Evolutionary conservation across 2,113 vertebrate species (phyloP), one percentile per base, ranked within the genome.

Genomic region (Dryoscopus gambensis): DNA sequence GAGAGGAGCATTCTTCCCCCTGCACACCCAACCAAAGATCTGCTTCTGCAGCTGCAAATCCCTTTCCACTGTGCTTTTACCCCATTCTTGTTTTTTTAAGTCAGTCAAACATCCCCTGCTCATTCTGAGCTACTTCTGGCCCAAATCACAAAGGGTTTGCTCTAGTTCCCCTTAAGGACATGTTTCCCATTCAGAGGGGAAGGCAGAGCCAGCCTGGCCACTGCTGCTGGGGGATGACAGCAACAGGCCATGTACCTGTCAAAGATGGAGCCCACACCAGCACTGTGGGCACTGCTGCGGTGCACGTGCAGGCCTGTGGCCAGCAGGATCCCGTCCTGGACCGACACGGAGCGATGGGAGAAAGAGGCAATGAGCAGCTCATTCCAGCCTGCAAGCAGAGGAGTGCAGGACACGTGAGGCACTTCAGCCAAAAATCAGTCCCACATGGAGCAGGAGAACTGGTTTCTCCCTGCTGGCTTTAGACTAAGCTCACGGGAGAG

Each of bases 281-380:
- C 99, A 4, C 99, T 99, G 97, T 99, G 99, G 56, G 99, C 99
- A 2, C 99, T 99, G 97, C 98, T 99, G 69, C 99, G 98, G 92
- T 99, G 99, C 33, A 99, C 99, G 0, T 99, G 99, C 53, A 99
- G 98, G 18, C 99, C 99, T 0, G 99, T 99, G 89, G 99, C 99
- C 96, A 99, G 96, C 23, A 99, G 98, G 95, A 99, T 99, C n/a
- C 99, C 99, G 0, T 99, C 99, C 95, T 99, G 99, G 39, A 99
- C 99, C 0, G 99, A 99, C 76, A 99, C 99, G 0, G 99, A 99
- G 92, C 99, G 99, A 90, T 99, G 99, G 10, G 99, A 99, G 96
- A 99, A 99, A 7, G 99, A 99, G 40, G 99, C 99, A 18, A 99
- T 99, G 11, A 99, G 98, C 94, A 99, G 97, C 88, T 99, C 99